phyloP scores from a whole-genome alignment of 2,797 vertebrate species.

The Hapalemur alaotrensis region DNA sequence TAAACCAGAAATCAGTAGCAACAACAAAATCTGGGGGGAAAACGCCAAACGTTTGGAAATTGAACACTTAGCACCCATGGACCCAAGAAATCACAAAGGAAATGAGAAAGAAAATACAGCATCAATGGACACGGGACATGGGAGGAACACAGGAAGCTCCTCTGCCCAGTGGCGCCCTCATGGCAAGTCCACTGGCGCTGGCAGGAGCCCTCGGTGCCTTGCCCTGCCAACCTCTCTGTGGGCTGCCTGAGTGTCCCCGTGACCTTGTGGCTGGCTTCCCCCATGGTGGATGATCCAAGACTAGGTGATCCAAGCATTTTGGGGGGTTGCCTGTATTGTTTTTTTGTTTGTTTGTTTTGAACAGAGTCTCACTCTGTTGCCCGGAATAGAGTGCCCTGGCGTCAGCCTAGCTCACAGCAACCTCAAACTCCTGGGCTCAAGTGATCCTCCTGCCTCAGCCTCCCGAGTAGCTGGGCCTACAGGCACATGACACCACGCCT shows the following conservation, averaged over 20 bases:
- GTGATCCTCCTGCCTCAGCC: no score
- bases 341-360: no score
- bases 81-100: not conserved
- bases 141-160: rapidly evolving
- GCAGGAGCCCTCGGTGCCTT: not conserved
- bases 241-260: not conserved
- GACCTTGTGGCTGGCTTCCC: no score
- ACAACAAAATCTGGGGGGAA: not conserved
- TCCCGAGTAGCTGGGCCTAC: no score
- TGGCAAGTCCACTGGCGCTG: rapidly evolving
- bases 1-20: not conserved
- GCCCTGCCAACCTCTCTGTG: not conserved
- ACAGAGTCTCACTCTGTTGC: no score
- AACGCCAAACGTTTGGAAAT: not conserved
- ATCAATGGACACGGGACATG: rapidly evolving
- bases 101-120: not conserved
- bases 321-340: no score
- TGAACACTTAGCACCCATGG: not conserved
- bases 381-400: no score
- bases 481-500: no score
- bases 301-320: not conserved
- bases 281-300: not conserved
- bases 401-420: no score
- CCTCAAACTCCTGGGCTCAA: no score
- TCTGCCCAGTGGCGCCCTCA: rapidly evolving